phyloP scores from a whole-genome alignment of 2,888 invertebrate species.

The Julus scanicus region DNA sequence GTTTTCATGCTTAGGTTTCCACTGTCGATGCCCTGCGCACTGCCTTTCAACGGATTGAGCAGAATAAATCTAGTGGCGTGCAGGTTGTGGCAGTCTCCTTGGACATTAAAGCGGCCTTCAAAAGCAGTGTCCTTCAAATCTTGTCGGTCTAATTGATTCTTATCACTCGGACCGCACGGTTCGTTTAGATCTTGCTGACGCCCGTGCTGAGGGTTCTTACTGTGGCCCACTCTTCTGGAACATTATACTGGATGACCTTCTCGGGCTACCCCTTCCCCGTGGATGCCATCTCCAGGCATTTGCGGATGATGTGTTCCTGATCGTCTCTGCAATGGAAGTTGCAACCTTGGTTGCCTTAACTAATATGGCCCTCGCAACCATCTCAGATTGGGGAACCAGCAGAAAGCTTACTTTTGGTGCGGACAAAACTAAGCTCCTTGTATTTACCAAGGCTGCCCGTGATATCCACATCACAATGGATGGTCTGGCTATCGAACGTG shows the following conservation, averaged over 20 bases:
- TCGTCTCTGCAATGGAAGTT: neutral
- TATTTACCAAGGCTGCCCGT: neutral
- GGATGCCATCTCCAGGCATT: neutral
- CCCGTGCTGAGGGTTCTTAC: no score
- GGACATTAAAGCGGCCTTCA: neutral
- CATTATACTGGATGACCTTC: neutral
- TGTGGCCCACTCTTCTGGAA: neutral
- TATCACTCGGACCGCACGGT: no score
- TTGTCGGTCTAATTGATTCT: no score
- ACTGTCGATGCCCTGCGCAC: neutral
- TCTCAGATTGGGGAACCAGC: neutral
- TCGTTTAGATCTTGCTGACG: no score
- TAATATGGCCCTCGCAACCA: neutral
- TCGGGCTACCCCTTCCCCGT: neutral
- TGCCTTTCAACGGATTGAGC: neutral
- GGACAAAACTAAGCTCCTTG: neutral
- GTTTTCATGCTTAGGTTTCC: neutral
- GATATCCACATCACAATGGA: neutral
- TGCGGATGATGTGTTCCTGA: neutral
- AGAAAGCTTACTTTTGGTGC: no score
- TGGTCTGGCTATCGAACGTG: neutral
- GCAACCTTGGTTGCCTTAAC: rapidly evolving
- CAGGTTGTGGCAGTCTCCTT: neutral
- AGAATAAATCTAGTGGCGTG: neutral
- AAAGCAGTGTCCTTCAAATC: neutral